phyloP scores from a whole-genome alignment of 53 echinoderm and acorn worm species.

The Henricia sp. region DNA sequence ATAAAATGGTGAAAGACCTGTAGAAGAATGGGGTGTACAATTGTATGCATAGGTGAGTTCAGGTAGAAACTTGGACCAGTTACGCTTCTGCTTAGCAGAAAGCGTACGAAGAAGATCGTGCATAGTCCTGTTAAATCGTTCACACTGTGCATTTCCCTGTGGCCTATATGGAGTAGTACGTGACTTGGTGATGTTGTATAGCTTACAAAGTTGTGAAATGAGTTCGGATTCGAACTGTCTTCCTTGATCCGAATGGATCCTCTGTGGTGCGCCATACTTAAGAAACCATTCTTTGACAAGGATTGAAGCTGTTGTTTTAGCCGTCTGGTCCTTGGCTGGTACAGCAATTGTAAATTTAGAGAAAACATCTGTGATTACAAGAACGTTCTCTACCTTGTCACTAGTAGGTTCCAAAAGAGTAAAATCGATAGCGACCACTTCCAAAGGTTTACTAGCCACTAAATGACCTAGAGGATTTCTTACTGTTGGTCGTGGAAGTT shows the following conservation, averaged over 20 bases:
- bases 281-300: not conserved
- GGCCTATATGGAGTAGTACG: conserved; percentile 38
- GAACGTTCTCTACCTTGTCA: not conserved
- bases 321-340: not conserved
- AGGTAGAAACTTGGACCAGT: conserved; percentile 22
- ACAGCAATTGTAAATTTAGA: too few relatives aligned
- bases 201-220: not conserved
- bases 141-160: too few relatives aligned
- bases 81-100: conserved; percentile 17
- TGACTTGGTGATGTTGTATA: not conserved
- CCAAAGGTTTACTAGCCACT: conserved; percentile 2
- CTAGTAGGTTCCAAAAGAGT: not conserved
- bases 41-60: conserved; percentile 45
- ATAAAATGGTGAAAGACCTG: conserved; percentile 39
- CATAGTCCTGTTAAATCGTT: conserved; percentile 36
- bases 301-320: not conserved
- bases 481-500: conserved; percentile 6
- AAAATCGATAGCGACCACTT: not conserved
- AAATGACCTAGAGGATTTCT: conserved; percentile 21
- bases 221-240: not conserved
- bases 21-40: conserved; percentile 28
- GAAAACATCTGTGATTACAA: not conserved
- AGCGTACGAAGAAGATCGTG: conserved; percentile 37
- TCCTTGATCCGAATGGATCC: conserved; percentile 32
- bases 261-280: conserved; percentile 28